Evolutionary conservation across 2,888 invertebrate genomes (phyloP).

Genomic region (Anthoptus insignis): DNA sequence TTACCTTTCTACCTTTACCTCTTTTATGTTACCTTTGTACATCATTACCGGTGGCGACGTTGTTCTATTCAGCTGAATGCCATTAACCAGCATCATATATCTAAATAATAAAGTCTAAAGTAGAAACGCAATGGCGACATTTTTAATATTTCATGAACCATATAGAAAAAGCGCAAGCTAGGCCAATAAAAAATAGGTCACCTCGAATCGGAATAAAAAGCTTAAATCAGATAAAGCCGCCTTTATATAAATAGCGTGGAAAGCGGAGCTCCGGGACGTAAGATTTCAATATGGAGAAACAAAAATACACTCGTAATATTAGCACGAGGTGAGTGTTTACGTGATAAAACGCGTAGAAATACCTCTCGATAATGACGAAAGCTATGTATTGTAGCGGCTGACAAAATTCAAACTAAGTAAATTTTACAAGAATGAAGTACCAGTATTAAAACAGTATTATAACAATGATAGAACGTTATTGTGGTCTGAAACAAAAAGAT

Average conservation of each 20-base stretch:
- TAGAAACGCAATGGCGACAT: conserved; percentile 20
- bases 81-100: neutral
- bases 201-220: conserved; percentile 54
- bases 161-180: conserved; percentile 51
- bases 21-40: neutral
- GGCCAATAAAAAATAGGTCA: conserved; percentile 52
- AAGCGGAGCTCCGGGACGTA: neutral
- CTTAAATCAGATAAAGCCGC: conserved; percentile 71
- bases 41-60: no score
- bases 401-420: no score
- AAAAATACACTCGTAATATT: no score
- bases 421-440: no score
- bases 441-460: no score
- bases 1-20: neutral
- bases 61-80: neutral
- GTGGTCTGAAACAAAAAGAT: no score
- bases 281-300: no score
- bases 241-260: conserved; percentile 65
- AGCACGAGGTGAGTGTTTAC: no score
- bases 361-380: no score
- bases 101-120: conserved; percentile 34
- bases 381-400: no score
- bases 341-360: no score
- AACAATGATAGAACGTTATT: no score
- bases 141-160: conserved; percentile 49